Evolutionary conservation across 2,888 invertebrate species (phyloP), one percentile per base, ranked within the genome.

Genomic region (Papilio protenor): DNA sequence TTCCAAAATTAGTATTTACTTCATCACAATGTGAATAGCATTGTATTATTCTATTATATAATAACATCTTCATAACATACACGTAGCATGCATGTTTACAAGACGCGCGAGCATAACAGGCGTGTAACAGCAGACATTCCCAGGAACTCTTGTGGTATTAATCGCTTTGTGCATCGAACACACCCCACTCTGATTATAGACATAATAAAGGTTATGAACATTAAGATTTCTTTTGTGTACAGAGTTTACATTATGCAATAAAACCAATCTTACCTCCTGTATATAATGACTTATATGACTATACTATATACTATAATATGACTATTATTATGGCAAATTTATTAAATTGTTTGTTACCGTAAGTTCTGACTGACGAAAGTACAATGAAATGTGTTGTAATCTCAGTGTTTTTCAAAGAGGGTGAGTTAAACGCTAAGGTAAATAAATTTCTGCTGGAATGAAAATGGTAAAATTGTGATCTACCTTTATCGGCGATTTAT

Each of bases 81-180:
- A 49, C 49, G 72, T 52, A 77, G 52, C 47, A 61, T 27, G 45
- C 33, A 33, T 72, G 64, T 77, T 77, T 72, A 77, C 72, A 77
- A 72, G 76, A 72, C 72, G 72, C 55, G 69, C 52, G 52, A 64
- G 69, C 76, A 40, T 64, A 77, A 77, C 76, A 72, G 47, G 64
- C 72, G 61, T 70, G 40, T 70, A 70, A 27, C 40, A 52, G 18
- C 16, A 75, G 75, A 77, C 76, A 55, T 77, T 61, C 72, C 61
- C 72, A 72, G 52, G 61, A 64, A 64, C 59, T 47, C n/a, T 74
- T 47, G 59, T 61, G 61, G 61, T 23, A 64, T 23, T 64, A 47
- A 49, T 64, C 74, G 74, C 47, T 74, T 59, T 49, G 64, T 64
- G 45, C 47, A 45, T 74, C 18, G 72, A 55, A 55, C 55, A 72